phyloP scores from a whole-genome alignment of 2,113 vertebrate species.

The Tursiops truncatus region DNA sequence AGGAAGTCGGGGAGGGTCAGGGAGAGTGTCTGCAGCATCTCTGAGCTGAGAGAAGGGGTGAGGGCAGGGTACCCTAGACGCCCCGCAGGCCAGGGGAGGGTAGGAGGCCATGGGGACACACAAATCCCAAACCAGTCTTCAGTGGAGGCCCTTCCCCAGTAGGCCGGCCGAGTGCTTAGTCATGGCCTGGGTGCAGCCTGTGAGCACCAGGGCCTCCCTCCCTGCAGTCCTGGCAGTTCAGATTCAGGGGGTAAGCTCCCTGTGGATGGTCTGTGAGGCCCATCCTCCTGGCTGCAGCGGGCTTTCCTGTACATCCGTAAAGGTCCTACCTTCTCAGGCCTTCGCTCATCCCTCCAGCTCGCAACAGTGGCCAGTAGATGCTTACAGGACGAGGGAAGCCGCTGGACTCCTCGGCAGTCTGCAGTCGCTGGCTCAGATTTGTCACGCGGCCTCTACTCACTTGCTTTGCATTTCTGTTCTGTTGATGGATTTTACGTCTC shows the following conservation, averaged over 20 bases:
- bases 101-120: background rate
- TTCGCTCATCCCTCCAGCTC: background rate
- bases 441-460: background rate
- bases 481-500: background rate
- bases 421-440: background rate
- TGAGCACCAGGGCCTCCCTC: background rate
- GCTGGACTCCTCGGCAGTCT: background rate
- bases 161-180: background rate
- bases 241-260: rapidly evolving
- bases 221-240: background rate
- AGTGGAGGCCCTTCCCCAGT: background rate
- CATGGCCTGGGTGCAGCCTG: background rate
- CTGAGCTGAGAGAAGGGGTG: background rate
- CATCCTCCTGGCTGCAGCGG: background rate
- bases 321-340: background rate
- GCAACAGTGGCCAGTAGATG: too few relatives aligned
- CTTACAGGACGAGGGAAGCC: background rate
- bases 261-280: background rate
- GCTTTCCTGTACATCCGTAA: background rate
- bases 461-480: background rate
- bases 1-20: background rate
- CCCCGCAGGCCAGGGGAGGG: background rate
- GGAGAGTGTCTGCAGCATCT: background rate
- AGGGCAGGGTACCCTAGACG: too few relatives aligned
- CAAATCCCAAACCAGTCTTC: background rate